A percentile compares a stretch with the other conserved stretches of the same genome.
phyloP scores from a whole-genome alignment of 2,797 vertebrate species.

The Streptopelia turtur region DNA sequence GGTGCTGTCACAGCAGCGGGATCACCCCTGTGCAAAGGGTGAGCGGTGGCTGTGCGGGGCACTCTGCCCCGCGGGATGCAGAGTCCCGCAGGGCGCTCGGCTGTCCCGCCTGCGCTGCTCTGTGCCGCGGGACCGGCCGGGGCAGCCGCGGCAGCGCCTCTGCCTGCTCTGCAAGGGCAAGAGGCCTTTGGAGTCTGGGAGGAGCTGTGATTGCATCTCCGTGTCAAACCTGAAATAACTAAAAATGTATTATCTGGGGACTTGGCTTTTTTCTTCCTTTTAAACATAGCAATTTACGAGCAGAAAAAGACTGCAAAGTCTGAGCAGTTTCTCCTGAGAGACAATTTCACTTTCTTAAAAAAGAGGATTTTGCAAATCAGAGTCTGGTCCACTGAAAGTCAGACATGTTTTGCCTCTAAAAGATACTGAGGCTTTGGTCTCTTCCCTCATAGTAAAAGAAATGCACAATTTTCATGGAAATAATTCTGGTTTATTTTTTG shows the following conservation, averaged over 20 bases:
- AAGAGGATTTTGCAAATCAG: background rate
- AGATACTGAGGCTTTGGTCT: background rate
- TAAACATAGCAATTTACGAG: background rate
- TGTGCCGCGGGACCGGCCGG: background rate
- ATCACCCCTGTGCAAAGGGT: background rate
- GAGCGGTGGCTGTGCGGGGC: rapidly evolving
- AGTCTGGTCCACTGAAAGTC: background rate
- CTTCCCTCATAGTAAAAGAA: background rate
- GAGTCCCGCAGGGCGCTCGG: rapidly evolving
- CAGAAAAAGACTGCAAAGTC: background rate
- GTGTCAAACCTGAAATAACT: background rate
- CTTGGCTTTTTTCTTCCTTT: background rate
- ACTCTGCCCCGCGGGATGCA: rapidly evolving
- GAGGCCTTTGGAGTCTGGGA: background rate
- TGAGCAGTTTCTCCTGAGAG: background rate
- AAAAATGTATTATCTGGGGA: background rate
- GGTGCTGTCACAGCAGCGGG: background rate
- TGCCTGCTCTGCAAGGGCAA: background rate
- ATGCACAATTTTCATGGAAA: background rate
- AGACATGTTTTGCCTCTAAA: background rate
- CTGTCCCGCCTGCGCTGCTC: rapidly evolving
- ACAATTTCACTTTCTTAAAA: background rate
- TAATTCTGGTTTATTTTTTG: background rate
- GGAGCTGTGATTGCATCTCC: background rate
- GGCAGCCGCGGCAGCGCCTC: background rate